Evolutionary conservation across 2,888 invertebrate species (phyloP).

Genomic region (Meta bourneti): DNA sequence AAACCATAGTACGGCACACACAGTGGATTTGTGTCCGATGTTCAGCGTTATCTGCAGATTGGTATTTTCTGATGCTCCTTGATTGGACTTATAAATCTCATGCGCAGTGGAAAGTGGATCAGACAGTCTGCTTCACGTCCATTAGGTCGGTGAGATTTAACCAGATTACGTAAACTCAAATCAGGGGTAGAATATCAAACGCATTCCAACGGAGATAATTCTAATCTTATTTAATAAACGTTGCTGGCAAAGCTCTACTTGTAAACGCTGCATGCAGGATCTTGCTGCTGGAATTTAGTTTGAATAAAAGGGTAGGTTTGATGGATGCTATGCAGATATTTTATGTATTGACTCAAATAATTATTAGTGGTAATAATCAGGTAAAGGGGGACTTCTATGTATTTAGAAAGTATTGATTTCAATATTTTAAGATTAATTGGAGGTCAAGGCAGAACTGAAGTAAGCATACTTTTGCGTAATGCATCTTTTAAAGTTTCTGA

Average conservation of each 20-base stretch:
- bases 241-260: neutral
- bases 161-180: conserved; percentile 16
- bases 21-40: conserved; percentile 7
- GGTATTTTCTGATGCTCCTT: conserved; percentile 22
- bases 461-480: too few species aligned
- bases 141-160: conserved; percentile 14
- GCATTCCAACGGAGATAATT: conserved; percentile 8
- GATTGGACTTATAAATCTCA: conserved; percentile 16
- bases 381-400: too few species aligned
- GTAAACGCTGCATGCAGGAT: neutral
- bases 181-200: conserved; percentile 3
- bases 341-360: too few species aligned
- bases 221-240: neutral
- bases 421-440: too few species aligned
- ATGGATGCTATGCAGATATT: too few species aligned
- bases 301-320: neutral
- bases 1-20: neutral
- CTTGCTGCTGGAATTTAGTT: neutral
- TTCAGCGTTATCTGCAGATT: neutral
- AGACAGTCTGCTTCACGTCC: conserved; percentile 1
- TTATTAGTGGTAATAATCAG: too few species aligned
- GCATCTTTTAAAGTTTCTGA: too few species aligned
- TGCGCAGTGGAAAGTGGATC: neutral
- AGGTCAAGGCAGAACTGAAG: too few species aligned
- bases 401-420: too few species aligned